Base-by-base conservation (phyloP, 1,140 invertebrate genomes). In the Drosophila sproati region DNA sequence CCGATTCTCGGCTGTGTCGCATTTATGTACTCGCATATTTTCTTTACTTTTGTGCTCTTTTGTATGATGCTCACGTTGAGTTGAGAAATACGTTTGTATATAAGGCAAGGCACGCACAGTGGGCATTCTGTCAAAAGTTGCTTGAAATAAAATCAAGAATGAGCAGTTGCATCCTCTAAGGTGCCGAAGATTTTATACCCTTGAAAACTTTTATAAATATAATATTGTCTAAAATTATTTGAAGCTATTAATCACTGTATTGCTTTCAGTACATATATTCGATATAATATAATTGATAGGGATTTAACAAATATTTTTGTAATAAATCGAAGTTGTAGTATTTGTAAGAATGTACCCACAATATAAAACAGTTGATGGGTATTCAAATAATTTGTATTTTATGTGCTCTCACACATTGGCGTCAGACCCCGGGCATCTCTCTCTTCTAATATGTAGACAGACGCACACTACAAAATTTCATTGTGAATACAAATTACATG, bases 61-160 rank as follows among this genome's bases (percentile, higher is more conserved):
- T 39, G 56, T 59, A 87, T 87, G 83, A 80, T 77, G 80, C 80
- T 82, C 82, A 87, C 83, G 82, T 87, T 76, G 69, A 52, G 64
- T 74, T 74, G 66, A 61, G 77, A 88, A 78, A 88, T 81, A 71
- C 60, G 61, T 62, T 63, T 55, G 64, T 86, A 66, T 78, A 75
- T 73, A 78, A 68, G 60, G 47, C 43, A 29, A 51, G 71, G 54
- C 82, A 87, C 71, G 75, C 67, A 87, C 82, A 82, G 72, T 82
- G 82, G 76, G 75, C 78, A 78, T 59, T 71, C 31, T 66, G 63
- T 68, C 64, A 77, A 52, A 77, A 69, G 76, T 50, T 34, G 39
- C 39, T 47, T 6, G 34, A 29, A 60, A n/a, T 61, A 55, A 34
- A 57, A n/a, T 48, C 12, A 28, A 28, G 43, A 31, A 43, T 3